Base-by-base conservation (phyloP, 1,140 invertebrate genomes). In the Aplysia californica region DNA sequence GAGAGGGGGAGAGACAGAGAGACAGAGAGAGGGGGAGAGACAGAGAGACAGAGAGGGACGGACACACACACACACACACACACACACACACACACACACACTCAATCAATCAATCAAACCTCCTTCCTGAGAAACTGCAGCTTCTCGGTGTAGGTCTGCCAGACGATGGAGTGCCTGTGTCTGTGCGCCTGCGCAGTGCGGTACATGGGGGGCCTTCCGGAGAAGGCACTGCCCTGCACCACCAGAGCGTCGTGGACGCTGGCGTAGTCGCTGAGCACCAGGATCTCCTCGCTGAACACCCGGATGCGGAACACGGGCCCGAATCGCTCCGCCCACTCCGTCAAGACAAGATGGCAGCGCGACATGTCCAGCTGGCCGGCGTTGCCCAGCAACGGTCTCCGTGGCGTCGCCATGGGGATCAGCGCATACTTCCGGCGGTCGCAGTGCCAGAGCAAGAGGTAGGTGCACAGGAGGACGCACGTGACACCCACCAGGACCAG, bases 121-220 rank as follows among this genome's bases (percentile, higher is more conserved):
- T n/a, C n/a, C n/a, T n/a, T n/a, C 33, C 85, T 41, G 6, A 86
- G 75, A 72, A 85, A 82, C 59, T 78, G 41, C n/a, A 85, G 70
- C 75, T 84, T 85, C 0, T 78, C 71, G 5, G 82, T 85, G 77
- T 84, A 85, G 1, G 85, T 84, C 76, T 86, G 85, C 85, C 85
- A 86, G 15, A 86, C 85, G 10, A 86, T 83, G 3, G 83, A 84
- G 31, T 85, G 81, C 55, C 69, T 72, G 65, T 78, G 73, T 41
- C 85, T 61, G 0, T 79, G 65, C 3, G 71, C 50, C 15, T 80
- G 76, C 23, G 76, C 73, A 1, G 85, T 86, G 0, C 85, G 73
- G 59, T 79, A 79, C 83, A 83, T 85, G 36, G 77, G 77, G 1
- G 86, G 86, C n/a, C 86, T 79, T 2, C 86, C 86, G 29, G 84